Base-by-base conservation (phyloP, 37 sponge, comb jelly and placozoan genomes). In the Axinella damicornis region DNA sequence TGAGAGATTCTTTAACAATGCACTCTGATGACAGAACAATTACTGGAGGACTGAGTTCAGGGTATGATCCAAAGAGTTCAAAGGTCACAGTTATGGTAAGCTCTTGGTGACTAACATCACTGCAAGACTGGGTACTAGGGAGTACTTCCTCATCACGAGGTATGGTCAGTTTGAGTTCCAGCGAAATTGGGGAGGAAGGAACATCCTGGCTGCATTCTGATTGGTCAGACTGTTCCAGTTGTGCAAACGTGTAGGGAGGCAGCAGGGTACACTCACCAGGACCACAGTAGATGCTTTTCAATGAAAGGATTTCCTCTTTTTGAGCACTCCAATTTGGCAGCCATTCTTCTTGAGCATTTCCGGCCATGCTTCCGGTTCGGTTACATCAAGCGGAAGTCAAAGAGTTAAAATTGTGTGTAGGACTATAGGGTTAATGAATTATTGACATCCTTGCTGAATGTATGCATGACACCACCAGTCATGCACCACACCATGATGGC, bases 281-380 rank as follows among this genome's bases (percentile, higher is more conserved):
- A 14, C 37, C 63, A 21, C 78, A 61, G 65, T 77, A 77, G 24
- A 77, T 62, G 64, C 65, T 77, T 25, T 39, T 33, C 22, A 77
- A 38, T 21, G 52, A 32, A 2, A 61, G 20, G 22, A 77, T 33
- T 36, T 77, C 78, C 31, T 77, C 78, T 24, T 33, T 61, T 64
- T 62, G 65, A 22, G 62, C 57, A 27, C 28, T 54, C 76, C 76
- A 75, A 34, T 34, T n/a, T n/a, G n/a, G n/a, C n/a, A n/a, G n/a
- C n/a, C n/a, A n/a, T n/a, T n/a, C n/a, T n/a, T n/a, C n/a, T n/a
- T n/a, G n/a, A n/a, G n/a, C n/a, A n/a, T n/a, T n/a, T n/a, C n/a
- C n/a, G n/a, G n/a, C n/a, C n/a, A n/a, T n/a, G n/a, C n/a, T n/a
- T n/a, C n/a, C n/a, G n/a, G n/a, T n/a, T n/a, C n/a, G n/a, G n/a